A percentile compares a stretch with the other conserved stretches of the same genome.
Evolutionary conservation across 2,113 vertebrate genomes (phyloP).

Genomic region (Lagopus muta): DNA sequence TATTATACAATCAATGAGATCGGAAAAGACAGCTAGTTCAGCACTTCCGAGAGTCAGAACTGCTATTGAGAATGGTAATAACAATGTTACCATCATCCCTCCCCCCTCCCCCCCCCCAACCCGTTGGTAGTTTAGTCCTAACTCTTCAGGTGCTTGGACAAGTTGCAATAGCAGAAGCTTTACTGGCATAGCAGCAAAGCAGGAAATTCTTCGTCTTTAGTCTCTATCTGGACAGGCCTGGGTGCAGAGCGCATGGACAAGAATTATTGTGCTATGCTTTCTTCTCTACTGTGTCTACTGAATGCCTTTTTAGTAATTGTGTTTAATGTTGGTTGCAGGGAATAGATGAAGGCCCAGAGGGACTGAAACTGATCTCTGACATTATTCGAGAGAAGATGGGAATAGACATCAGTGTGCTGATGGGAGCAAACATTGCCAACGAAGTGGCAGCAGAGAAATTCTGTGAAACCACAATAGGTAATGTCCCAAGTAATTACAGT

Average conservation of each 20-base stretch:
- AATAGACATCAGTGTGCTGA: slow-evolving; percentile 92
- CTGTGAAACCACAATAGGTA: slow-evolving; percentile 95
- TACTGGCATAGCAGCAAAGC: neutral
- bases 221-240: neutral
- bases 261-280: neutral
- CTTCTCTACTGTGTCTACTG: neutral
- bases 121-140: neutral
- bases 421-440: slow-evolving; percentile 95
- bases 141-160: neutral
- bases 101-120: neutral
- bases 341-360: slow-evolving; percentile 90
- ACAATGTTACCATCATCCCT: neutral
- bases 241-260: neutral
- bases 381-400: slow-evolving; percentile 94
- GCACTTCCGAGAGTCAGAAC: neutral
- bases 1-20: neutral
- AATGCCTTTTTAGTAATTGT: neutral
- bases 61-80: neutral
- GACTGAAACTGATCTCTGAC: slow-evolving; percentile 92
- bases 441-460: slow-evolving; percentile 94
- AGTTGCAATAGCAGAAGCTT: neutral
- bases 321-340: slow-evolving; percentile 79
- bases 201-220: neutral
- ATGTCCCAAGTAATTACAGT: slow-evolving; percentile 21
- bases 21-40: neutral